Percentiles rank a stretch among this genome's conserved stretches.
Evolutionary conservation across 2,888 invertebrate genomes (phyloP).

Genomic region (Monopis laevigella): DNA sequence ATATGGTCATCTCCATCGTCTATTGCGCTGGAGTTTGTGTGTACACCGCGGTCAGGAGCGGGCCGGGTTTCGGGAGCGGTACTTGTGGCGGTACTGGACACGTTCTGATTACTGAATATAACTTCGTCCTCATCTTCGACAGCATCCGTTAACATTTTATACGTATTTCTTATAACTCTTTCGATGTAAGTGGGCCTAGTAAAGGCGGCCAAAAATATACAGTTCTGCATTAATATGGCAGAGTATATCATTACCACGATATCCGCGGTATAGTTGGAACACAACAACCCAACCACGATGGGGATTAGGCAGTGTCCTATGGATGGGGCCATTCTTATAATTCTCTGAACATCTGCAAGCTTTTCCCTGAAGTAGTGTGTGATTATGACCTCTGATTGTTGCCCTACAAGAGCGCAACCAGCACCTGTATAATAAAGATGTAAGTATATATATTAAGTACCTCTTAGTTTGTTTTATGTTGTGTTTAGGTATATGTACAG

Average conservation of each 20-base stretch:
- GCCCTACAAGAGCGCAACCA: constrained; percentile 64
- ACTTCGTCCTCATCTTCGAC: constrained; percentile 67
- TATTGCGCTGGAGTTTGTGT: too few relatives aligned
- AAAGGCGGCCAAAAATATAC: constrained; percentile 59
- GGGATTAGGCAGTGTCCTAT: constrained; percentile 64
- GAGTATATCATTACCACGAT: constrained; percentile 66
- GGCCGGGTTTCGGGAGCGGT: constrained; percentile 15
- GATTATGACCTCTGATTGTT: constrained; percentile 67
- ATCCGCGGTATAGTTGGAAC: constrained; percentile 39
- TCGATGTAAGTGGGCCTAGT: constrained; percentile 64
- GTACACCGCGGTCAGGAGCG: background rate
- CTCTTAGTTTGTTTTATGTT: background rate
- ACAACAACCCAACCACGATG: constrained; percentile 56
- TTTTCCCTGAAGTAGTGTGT: constrained; percentile 69
- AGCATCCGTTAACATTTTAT: constrained; percentile 52
- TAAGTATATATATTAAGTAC: background rate
- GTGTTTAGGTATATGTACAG: background rate
- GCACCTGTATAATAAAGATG: constrained; percentile 39
- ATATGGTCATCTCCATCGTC: constrained; percentile 38
- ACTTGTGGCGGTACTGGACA: constrained; percentile 11
- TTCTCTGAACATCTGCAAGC: constrained; percentile 54
- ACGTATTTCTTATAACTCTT: constrained; percentile 48
- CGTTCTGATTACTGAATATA: constrained; percentile 58
- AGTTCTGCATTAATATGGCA: constrained; percentile 66
- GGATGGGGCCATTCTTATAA: constrained; percentile 59